phyloP scores from a whole-genome alignment of 2,113 vertebrate species.

The Strigops habroptila region DNA sequence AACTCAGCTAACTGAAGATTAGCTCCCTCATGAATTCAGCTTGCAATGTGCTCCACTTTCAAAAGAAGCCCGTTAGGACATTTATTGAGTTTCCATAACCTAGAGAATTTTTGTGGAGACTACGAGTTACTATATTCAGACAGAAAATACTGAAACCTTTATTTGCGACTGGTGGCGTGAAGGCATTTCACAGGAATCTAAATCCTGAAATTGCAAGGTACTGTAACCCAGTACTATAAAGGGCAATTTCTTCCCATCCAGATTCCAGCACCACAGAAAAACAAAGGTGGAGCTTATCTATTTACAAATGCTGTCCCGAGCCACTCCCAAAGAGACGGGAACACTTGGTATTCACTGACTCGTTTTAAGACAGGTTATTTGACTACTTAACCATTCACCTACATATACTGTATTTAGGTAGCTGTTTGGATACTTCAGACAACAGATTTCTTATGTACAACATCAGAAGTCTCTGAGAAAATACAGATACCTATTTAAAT shows the following conservation, averaged over 20 bases:
- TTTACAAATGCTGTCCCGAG: background rate
- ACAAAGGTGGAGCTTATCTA: constrained; percentile 15
- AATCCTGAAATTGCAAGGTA: constrained; percentile 19
- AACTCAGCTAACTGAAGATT: background rate
- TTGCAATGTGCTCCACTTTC: background rate
- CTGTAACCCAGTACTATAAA: background rate
- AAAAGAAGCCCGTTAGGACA: background rate
- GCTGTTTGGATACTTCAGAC: background rate
- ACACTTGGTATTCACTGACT: background rate
- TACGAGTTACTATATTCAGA: background rate
- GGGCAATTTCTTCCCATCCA: background rate
- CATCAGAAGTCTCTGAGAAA: background rate
- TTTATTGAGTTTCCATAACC: background rate
- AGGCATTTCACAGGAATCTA: background rate
- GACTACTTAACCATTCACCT: background rate
- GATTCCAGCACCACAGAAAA: background rate
- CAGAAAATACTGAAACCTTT: constrained; percentile 9
- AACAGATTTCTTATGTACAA: background rate
- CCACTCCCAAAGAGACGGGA: background rate
- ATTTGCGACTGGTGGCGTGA: background rate
- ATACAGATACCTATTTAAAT: background rate
- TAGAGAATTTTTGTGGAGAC: background rate
- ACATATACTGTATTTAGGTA: background rate
- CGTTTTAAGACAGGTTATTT: constrained; percentile 21
- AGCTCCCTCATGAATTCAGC: background rate